Conservation (phyloP, 2,888 invertebrate genomes). For the Thereva unica region DNA sequence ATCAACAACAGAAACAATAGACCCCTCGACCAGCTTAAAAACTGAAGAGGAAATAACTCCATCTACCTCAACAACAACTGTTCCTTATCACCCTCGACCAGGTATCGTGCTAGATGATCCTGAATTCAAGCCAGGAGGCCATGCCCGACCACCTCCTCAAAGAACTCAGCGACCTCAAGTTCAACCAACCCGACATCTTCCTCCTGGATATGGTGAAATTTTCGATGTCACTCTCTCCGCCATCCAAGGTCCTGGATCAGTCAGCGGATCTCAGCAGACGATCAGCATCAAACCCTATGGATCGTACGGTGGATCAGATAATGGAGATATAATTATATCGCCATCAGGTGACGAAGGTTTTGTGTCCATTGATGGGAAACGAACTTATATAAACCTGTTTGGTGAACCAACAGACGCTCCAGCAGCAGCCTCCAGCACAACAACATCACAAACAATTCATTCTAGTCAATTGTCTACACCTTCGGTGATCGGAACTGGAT, state of each 20-base stretch:
- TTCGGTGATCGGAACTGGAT: constrained; percentile 64
- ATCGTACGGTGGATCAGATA: constrained; percentile 49
- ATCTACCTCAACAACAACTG: constrained; percentile 8
- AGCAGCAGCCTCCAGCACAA: constrained; percentile 49
- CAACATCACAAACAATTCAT: constrained; percentile 54
- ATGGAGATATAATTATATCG: constrained; percentile 75
- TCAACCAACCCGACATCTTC: constrained; percentile 58
- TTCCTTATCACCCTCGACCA: constrained; percentile 74
- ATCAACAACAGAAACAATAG: constrained; percentile 43
- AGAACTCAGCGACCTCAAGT: constrained; percentile 54
- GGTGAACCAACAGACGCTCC: constrained; percentile 63
- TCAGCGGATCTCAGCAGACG: constrained; percentile 57
- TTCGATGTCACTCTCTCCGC: constrained; percentile 89
- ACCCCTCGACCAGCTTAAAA: constrained; percentile 44
- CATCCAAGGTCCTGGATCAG: constrained; percentile 78
- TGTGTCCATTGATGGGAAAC: constrained; percentile 89
- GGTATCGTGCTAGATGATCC: constrained; percentile 86
- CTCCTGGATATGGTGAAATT: constrained; percentile 73
- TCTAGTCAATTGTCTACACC: constrained; percentile 43
- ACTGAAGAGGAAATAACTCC: constrained; percentile 46
- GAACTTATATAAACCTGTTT: constrained; percentile 85
- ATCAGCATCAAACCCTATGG: constrained; percentile 58
- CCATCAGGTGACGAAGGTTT: constrained; percentile 81
- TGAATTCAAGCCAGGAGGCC: constrained; percentile 73
- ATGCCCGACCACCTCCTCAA: constrained; percentile 48